Percentiles rank a stretch among this genome's conserved stretches.
Evolutionary conservation across 2,888 invertebrate genomes (phyloP).

Genomic region (Endomychus coccineus): DNA sequence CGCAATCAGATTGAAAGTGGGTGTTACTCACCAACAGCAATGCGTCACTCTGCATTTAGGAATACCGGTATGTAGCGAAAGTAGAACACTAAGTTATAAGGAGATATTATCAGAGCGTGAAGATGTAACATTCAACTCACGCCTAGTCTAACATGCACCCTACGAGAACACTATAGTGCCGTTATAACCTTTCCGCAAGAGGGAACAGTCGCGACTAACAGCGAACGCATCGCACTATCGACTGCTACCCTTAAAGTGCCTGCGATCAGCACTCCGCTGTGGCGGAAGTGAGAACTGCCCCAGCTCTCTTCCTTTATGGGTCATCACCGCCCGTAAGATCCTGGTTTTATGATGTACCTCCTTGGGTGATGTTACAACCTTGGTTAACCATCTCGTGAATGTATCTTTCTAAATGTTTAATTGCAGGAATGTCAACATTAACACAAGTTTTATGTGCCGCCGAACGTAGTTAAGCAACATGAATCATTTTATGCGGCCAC

Average conservation of each 20-base stretch:
- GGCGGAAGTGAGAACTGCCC: constrained; percentile 32
- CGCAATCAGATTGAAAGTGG: constrained; percentile 22
- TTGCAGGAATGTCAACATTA: too few species aligned
- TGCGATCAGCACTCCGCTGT: constrained; percentile 28
- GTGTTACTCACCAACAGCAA: constrained; percentile 23
- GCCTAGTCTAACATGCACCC: constrained; percentile 9
- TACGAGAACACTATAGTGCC: too few species aligned
- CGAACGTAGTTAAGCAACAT: too few species aligned
- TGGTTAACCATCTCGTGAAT: too few species aligned
- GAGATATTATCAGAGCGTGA: too few species aligned
- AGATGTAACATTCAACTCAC: constrained; percentile 6
- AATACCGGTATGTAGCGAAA: too few species aligned
- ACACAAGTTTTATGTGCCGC: too few species aligned
- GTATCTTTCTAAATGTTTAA: too few species aligned
- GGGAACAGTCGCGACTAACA: constrained; percentile 28
- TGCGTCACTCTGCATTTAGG: too few species aligned
- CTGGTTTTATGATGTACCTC: constrained; percentile 27
- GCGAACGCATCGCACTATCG: constrained; percentile 30
- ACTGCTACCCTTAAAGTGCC: constrained; percentile 28
- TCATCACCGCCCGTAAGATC: constrained; percentile 30
- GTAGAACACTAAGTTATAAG: too few species aligned
- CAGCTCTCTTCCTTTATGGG: constrained; percentile 32
- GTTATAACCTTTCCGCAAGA: constrained; percentile 22
- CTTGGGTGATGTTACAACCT: constrained; percentile 12
- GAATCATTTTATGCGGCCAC: too few species aligned